Conservation (phyloP, 1,140 invertebrate species). For the Sminthurides bifidus region DNA sequence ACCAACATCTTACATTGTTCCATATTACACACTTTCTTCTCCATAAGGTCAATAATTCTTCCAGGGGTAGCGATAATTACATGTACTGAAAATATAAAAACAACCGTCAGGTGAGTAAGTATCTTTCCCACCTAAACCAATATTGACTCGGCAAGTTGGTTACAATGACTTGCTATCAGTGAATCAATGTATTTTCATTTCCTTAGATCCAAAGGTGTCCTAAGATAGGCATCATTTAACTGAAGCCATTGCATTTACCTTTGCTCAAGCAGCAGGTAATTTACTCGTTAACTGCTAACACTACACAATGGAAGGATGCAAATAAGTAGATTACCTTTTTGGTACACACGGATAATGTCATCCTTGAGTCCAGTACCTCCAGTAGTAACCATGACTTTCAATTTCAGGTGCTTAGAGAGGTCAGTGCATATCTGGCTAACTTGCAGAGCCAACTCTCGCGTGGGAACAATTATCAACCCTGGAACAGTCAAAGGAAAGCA, state of each 20-base stretch:
- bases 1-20: slow-evolving; percentile 92
- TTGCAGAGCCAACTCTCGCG: slow-evolving; percentile 95
- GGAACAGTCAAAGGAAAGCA: slow-evolving; percentile 24
- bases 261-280: too few relatives aligned
- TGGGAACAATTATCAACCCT: slow-evolving; percentile 96
- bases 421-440: slow-evolving; percentile 99
- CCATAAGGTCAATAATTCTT: slow-evolving; percentile 98
- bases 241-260: too few relatives aligned
- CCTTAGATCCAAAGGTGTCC: slow-evolving; percentile 6
- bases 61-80: slow-evolving; percentile 98
- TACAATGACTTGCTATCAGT: too few relatives aligned
- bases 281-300: too few relatives aligned
- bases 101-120: not conserved
- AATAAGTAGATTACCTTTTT: slow-evolving; percentile 55
- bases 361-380: slow-evolving; percentile 95
- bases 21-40: slow-evolving; percentile 94
- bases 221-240: slow-evolving; percentile 5
- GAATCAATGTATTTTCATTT: too few relatives aligned
- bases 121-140: not conserved
- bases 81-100: slow-evolving; percentile 59
- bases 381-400: slow-evolving; percentile 98
- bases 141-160: not conserved
- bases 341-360: slow-evolving; percentile 99
- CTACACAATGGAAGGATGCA: not conserved
- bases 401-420: slow-evolving; percentile 86